Evolutionary conservation across 1,140 invertebrate species (phyloP).

Genomic region (Magallana gigas): DNA sequence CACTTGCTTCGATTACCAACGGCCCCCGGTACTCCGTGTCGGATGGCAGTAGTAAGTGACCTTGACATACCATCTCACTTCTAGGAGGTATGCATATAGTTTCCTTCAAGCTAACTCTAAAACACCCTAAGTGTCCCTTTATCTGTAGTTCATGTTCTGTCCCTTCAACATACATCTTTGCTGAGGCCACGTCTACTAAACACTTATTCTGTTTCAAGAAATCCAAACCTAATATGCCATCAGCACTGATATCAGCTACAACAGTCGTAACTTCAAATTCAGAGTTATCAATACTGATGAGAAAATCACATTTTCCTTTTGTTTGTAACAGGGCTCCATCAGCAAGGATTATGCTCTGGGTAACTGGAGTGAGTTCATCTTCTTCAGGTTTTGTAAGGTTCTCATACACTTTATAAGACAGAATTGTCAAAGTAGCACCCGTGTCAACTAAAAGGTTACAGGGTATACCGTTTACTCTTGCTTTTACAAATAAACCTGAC

Average conservation of each 20-base stretch:
- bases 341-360: background rate
- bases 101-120: constrained; percentile 5
- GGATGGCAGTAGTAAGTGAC: background rate
- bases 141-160: background rate
- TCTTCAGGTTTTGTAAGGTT: background rate
- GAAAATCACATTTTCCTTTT: constrained; percentile 20
- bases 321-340: constrained; percentile 3
- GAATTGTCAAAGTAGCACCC: constrained; percentile 20
- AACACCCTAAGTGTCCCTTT: constrained; percentile 34
- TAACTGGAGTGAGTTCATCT: background rate
- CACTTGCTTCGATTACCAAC: too few relatives aligned
- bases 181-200: constrained; percentile 10
- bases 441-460: constrained; percentile 26
- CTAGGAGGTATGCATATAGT: constrained; percentile 30
- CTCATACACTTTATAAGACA: background rate
- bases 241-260: constrained; percentile 26
- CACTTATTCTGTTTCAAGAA: constrained; percentile 31
- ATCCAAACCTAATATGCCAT: constrained; percentile 46
- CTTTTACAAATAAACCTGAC: constrained; percentile 38
- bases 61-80: background rate
- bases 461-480: background rate
- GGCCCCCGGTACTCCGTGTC: too few relatives aligned
- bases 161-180: background rate
- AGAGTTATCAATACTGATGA: background rate
- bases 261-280: background rate